These are phyloP conservation scores for Zaprionus ghesquierei DNA, from an alignment of 1,140 invertebrate genomes.

Conservation along the genomic window DNA sequence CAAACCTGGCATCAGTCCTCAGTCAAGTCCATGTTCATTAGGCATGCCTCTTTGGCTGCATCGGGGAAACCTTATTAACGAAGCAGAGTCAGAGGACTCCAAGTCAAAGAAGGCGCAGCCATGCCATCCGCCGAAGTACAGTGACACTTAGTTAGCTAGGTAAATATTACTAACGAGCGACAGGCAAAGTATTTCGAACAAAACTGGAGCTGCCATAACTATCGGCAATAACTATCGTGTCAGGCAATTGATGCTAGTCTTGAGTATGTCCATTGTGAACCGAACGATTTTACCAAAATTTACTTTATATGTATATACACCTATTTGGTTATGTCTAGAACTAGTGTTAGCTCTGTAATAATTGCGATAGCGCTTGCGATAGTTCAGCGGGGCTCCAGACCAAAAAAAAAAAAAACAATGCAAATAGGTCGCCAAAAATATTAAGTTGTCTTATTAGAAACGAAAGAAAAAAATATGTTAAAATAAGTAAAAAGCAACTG, in stretches of 20 bases:
- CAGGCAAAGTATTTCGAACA: slow-evolving; percentile 25
- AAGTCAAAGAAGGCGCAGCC: too few species aligned
- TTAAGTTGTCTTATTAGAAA: not conserved
- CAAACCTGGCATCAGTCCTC: not conserved
- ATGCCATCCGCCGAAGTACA: not conserved
- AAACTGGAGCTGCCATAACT: not conserved
- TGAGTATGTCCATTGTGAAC: not conserved
- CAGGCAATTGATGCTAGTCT: not conserved
- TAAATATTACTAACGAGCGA: slow-evolving; percentile 24
- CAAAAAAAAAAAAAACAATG: slow-evolving; percentile 12
- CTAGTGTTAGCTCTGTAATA: not conserved
- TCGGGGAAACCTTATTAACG: too few species aligned
- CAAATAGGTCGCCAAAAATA: slow-evolving; percentile 36
- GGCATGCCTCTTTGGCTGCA: too few species aligned
- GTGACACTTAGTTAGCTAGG: slow-evolving; percentile 3
- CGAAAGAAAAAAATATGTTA: not conserved
- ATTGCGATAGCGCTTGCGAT: not conserved
- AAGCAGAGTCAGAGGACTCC: not conserved
- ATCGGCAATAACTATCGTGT: not conserved
- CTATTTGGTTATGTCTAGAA: not conserved
- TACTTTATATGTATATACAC: not conserved
- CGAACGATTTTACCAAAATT: not conserved
- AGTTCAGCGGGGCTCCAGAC: not conserved
- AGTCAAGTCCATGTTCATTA: too few species aligned
- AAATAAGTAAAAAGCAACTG: slow-evolving; percentile 11